Base-by-base conservation (phyloP, 2,888 invertebrate species). In the Nomada fucata region DNA sequence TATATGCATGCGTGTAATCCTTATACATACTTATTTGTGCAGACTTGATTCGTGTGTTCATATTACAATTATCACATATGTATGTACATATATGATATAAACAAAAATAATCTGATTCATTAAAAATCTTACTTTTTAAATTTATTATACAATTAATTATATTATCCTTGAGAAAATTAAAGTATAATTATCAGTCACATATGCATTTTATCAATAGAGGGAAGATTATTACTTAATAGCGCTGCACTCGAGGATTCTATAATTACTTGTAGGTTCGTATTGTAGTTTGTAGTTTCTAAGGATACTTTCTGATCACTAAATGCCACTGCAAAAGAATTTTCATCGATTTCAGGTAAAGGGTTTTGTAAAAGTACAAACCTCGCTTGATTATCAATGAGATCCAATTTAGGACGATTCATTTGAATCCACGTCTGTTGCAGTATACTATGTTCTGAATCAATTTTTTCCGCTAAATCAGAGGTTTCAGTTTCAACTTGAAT, bases 321-420 rank as follows among this genome's bases (percentile, higher is more conserved):
- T 15, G 79, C 74, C n/a, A 88, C 64, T 9, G 80, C 64, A 57
- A 82, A 79, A 10, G 86, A 70, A 63, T 60, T 80, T 52, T 74
- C 76, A 18, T 78, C 75, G 18, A 82, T 73, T 52, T 84, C 26
- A 11, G 70, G 47, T 20, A 79, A 67, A 59, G 79, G 50, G 71
- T 80, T 82, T 29, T 85, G 80, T 50, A 81, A n/a, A n/a, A 83
- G 65, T n/a, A 82, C 52, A 60, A 79, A 60, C 61, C 74, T 63
- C 7, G 69, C 7, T 65, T 84, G 63, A 79, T 73, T 60, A 42
- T 79, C 74, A 63, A 75, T 63, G 9, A 23, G 23, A 23, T 76
- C 75, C 36, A 84, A 72, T 79, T 88, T 89, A 10, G 83, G 63
- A 65, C 73, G 85, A 83, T 81, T 77, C 53, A 83, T 72, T 55